A percentile compares a stretch with the other conserved stretches of the same genome.
Evolutionary conservation across 2,888 invertebrate genomes (phyloP).

Genomic region (Xestoiulus laeticollis): DNA sequence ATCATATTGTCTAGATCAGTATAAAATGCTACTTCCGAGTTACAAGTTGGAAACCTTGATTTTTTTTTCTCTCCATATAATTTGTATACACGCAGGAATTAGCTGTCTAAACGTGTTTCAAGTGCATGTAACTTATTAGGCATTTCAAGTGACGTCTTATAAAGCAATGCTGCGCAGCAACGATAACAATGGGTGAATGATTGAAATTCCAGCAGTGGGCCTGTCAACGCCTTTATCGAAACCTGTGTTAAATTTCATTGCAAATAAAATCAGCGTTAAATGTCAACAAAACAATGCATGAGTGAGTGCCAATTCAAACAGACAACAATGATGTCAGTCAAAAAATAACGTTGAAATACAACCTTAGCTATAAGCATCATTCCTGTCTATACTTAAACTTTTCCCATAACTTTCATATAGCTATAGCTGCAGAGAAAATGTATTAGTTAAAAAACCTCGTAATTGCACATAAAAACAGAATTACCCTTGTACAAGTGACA

Average conservation of each 20-base stretch:
- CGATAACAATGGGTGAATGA: background rate
- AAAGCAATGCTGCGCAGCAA: background rate
- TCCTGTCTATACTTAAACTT: too few relatives aligned
- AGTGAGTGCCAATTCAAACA: constrained; percentile 13
- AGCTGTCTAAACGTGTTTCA: background rate
- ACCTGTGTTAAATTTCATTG: background rate
- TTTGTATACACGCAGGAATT: background rate
- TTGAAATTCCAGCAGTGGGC: constrained; percentile 9
- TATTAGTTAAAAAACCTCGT: too few relatives aligned
- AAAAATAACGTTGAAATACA: background rate
- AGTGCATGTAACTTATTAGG: background rate
- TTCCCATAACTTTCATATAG: too few relatives aligned
- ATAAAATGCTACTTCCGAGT: background rate
- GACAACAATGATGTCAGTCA: constrained; percentile 23
- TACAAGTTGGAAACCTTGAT: background rate
- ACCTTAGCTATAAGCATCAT: background rate
- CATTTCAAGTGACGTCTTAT: background rate
- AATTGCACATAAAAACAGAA: too few relatives aligned
- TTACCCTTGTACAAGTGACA: too few relatives aligned
- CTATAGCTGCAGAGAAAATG: too few relatives aligned
- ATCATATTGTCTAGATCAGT: background rate
- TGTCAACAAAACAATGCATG: constrained; percentile 9
- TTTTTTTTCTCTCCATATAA: background rate
- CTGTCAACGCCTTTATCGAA: constrained; percentile 29
- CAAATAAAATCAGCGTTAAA: background rate